Evolutionary conservation across 2,113 vertebrate species (phyloP).

Genomic region (Petrocephalus microphthalmus): DNA sequence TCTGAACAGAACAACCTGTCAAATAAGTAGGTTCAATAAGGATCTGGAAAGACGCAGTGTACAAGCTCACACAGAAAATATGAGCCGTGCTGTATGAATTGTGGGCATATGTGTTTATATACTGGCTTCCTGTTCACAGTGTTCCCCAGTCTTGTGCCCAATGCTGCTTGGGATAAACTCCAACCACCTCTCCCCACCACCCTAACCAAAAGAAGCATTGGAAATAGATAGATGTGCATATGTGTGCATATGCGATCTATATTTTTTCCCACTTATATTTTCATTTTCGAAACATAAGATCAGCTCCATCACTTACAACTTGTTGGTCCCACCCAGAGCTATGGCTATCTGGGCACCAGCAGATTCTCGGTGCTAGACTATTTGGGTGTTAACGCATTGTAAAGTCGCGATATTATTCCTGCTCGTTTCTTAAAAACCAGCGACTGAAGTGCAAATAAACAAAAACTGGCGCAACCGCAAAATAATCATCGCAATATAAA

Average conservation of each 20-base stretch:
- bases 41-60: not conserved
- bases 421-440: not conserved
- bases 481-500: not conserved
- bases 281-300: not conserved
- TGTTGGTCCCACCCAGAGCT: not conserved
- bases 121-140: not conserved
- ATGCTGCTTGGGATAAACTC: not conserved
- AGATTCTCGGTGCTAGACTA: not conserved
- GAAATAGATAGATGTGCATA: not conserved
- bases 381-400: not conserved
- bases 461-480: not conserved
- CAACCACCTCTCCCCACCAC: not conserved
- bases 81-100: not conserved
- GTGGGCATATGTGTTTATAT: not conserved
- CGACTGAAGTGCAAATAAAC: not conserved
- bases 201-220: not conserved
- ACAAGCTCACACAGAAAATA: not conserved
- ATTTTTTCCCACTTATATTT: not conserved
- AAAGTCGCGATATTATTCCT: not conserved
- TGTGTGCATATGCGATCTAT: not conserved
- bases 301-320: not conserved
- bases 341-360: not conserved
- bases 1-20: not conserved
- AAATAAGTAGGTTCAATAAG: not conserved
- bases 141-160: not conserved